phyloP scores from a whole-genome alignment of 2,113 vertebrate genomes.

The Cisticola juncidis region DNA sequence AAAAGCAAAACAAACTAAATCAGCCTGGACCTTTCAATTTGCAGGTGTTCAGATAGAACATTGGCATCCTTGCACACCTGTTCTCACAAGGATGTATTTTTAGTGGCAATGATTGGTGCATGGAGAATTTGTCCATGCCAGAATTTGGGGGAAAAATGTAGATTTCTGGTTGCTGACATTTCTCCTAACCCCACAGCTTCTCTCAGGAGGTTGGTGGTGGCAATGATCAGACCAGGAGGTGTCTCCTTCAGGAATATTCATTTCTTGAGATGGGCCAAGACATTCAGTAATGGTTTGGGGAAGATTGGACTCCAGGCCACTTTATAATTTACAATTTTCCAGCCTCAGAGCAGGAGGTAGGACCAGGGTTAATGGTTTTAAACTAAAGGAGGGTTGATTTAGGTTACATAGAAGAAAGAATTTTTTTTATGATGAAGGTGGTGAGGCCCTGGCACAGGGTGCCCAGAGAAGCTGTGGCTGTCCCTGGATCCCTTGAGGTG shows the following conservation, averaged over 20 bases:
- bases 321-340: not conserved
- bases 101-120: not conserved
- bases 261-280: not conserved
- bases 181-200: not conserved
- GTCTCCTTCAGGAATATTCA: not conserved
- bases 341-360: not conserved
- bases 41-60: not conserved
- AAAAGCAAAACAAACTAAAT: not conserved
- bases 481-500: not conserved
- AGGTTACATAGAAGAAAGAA: not conserved
- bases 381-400: not conserved
- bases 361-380: not conserved
- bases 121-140: not conserved
- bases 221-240: not conserved
- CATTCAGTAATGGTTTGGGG: not conserved
- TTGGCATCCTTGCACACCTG: rapidly evolving
- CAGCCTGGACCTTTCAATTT: not conserved
- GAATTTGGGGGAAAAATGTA: rapidly evolving
- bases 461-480: not conserved
- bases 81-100: not conserved
- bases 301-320: not conserved
- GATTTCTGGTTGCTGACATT: not conserved
- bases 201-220: not conserved
- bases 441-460: rapidly evolving
- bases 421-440: not conserved